A percentile compares a stretch with the other conserved stretches of the same genome.
Conservation (phyloP, 1,140 invertebrate species). For the Spodoptera frugiperda region DNA sequence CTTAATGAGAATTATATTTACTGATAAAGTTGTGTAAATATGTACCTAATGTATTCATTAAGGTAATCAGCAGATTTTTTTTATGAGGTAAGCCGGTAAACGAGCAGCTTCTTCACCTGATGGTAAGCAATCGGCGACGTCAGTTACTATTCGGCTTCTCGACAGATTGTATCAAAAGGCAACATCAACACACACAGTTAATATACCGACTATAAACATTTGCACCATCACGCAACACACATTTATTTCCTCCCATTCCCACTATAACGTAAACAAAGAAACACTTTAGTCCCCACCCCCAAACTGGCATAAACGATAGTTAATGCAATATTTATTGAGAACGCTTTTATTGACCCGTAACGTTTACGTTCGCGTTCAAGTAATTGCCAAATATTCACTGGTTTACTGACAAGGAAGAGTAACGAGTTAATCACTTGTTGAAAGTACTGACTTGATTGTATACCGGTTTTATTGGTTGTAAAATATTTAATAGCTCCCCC, state of each 20-base stretch:
- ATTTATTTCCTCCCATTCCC: background rate
- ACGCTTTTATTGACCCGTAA: slow-evolving; percentile 2
- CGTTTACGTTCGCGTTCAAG: slow-evolving; percentile 10
- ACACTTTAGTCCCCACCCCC: background rate
- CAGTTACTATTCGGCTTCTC: too few relatives aligned
- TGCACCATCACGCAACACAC: background rate
- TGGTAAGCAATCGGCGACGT: too few relatives aligned
- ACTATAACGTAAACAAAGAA: background rate
- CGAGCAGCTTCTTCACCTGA: too few relatives aligned
- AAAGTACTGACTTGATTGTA: slow-evolving; percentile 8
- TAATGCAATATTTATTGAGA: slow-evolving; percentile 27
- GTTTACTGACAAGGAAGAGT: slow-evolving; percentile 12
- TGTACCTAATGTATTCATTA: too few relatives aligned
- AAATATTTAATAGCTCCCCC: background rate
- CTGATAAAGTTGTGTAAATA: too few relatives aligned
- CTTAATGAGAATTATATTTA: background rate
- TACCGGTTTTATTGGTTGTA: slow-evolving; percentile 17
- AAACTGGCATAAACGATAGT: background rate
- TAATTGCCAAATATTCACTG: slow-evolving; percentile 30
- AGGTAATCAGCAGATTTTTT: too few relatives aligned
- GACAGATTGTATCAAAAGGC: too few relatives aligned
- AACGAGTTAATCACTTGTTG: slow-evolving; percentile 22
- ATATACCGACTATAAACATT: too few relatives aligned
- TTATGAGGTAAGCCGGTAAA: too few relatives aligned
- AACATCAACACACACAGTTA: too few relatives aligned